Evolutionary conservation across 2,888 invertebrate species (phyloP), one percentile per base, ranked within the genome.

Genomic region (Epirrhoe tristata): DNA sequence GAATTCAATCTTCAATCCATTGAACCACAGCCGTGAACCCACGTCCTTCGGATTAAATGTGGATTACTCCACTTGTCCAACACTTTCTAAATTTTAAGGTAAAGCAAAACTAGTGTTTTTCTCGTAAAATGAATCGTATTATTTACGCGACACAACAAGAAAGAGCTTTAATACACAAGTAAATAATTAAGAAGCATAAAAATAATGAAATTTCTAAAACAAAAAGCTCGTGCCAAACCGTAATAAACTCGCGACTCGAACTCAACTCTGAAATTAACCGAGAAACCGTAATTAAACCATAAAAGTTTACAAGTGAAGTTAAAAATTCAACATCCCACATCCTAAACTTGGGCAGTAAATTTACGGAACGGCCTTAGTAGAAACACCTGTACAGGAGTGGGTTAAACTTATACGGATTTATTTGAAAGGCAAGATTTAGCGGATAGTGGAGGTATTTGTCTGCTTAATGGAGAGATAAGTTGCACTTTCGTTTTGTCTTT

Each of bases 341-440:
- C 58, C 34, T 32, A 60, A 83, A 83, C 71, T 83, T 83, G 73
- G 10, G 24, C 62, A 64, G 73, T 83, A 82, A 83, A 83, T 83
- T 78, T 73, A 16, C 67, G 66, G 61, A 75, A 74, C 75, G 72
- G 76, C 77, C 72, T 72, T 73, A 72, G 75, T 73, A 75, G 56
- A 62, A 70, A 68, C 74, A 73, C 73, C 73, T 73, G 73, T 71
- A 69, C 64, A 64, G 32, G 59, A 70, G 69, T 57, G 73, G 71
- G 73, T 66, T 72, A 69, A 73, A 63, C 61, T 73, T 74, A 48
- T 50, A 32, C 58, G 65, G 68, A 70, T 71, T 73, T 73, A 73
- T 69, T 64, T 57, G 61, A 66, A 64, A 65, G 59, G 67, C 65
- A 63, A 70, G 70, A 74, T 74, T 74, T 70, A 74, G 69, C 62